Evolutionary conservation across 2,797 vertebrate genomes (phyloP).

Genomic region (Ataeniobius toweri): DNA sequence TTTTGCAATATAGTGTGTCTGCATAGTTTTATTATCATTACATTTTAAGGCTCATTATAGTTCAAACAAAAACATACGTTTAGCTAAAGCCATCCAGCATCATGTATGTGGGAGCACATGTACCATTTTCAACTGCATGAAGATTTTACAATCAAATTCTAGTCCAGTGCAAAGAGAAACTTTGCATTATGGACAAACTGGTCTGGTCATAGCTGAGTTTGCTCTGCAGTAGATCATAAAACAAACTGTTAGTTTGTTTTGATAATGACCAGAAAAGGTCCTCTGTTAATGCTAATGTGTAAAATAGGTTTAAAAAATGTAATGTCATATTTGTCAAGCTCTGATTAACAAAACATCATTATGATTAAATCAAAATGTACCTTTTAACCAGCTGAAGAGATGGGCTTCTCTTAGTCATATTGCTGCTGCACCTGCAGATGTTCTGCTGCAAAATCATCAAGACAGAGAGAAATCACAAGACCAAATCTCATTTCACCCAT

Average conservation of each 20-base stretch:
- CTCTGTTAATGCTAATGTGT: background rate
- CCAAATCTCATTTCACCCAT: conserved; percentile 19
- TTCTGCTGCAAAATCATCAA: conserved; percentile 40
- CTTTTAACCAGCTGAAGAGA: conserved; percentile 73
- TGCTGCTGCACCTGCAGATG: conserved; percentile 51
- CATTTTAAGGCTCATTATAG: background rate
- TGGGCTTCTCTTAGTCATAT: conserved; percentile 66
- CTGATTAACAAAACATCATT: background rate
- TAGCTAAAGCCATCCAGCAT: background rate
- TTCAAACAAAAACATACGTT: background rate
- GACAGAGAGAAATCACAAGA: background rate
- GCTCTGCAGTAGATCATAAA: background rate
- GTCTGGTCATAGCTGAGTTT: background rate
- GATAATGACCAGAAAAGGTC: background rate
- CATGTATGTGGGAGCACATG: background rate
- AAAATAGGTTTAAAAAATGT: background rate
- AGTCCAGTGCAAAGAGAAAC: background rate
- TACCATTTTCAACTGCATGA: conserved; percentile 31
- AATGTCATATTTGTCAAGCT: background rate
- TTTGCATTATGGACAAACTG: background rate
- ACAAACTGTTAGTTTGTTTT: background rate
- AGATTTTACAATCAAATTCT: background rate
- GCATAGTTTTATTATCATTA: background rate
- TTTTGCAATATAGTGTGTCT: background rate
- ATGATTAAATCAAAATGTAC: conserved; percentile 28